These are phyloP conservation scores for Ctenochaetus hawaiiensis DNA, from an alignment of 2,797 vertebrate species.

Conservation along the genomic window DNA sequence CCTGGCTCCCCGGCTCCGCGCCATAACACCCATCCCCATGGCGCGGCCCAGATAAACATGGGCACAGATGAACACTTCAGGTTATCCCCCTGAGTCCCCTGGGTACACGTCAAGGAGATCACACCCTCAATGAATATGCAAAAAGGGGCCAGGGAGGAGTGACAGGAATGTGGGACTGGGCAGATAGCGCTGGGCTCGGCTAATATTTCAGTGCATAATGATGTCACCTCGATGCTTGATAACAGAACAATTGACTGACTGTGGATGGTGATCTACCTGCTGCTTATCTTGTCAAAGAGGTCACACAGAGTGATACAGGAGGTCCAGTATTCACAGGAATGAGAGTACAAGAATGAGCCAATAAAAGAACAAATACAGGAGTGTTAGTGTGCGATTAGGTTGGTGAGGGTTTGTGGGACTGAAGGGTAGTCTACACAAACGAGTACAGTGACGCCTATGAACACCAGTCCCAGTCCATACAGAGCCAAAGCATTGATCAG, in stretches of 20 bases:
- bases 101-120: slow-evolving; percentile 79
- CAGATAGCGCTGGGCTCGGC: slow-evolving; percentile 34
- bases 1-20: slow-evolving; percentile 52
- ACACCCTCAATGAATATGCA: slow-evolving; percentile 79
- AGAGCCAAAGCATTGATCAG: slow-evolving; percentile 87
- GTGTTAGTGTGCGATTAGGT: slow-evolving; percentile 46
- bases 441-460: slow-evolving; percentile 82
- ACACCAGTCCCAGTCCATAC: slow-evolving; percentile 82
- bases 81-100: slow-evolving; percentile 75
- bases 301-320: slow-evolving; percentile 23
- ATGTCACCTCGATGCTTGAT: slow-evolving; percentile 70
- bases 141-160: slow-evolving; percentile 50
- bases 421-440: slow-evolving; percentile 75
- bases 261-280: slow-evolving; percentile 41
- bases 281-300: slow-evolving; percentile 60
- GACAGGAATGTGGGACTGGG: slow-evolving; percentile 43
- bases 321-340: not conserved
- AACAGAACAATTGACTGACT: slow-evolving; percentile 60
- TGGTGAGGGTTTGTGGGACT: slow-evolving; percentile 19
- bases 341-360: slow-evolving; percentile 1
- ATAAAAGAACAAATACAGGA: not conserved
- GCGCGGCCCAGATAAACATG: slow-evolving; percentile 73
- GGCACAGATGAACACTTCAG: slow-evolving; percentile 77
- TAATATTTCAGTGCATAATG: slow-evolving; percentile 72
- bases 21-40: slow-evolving; percentile 60